Base-by-base conservation (phyloP, 1,140 invertebrate genomes). In the Habropoda laboriosa region DNA sequence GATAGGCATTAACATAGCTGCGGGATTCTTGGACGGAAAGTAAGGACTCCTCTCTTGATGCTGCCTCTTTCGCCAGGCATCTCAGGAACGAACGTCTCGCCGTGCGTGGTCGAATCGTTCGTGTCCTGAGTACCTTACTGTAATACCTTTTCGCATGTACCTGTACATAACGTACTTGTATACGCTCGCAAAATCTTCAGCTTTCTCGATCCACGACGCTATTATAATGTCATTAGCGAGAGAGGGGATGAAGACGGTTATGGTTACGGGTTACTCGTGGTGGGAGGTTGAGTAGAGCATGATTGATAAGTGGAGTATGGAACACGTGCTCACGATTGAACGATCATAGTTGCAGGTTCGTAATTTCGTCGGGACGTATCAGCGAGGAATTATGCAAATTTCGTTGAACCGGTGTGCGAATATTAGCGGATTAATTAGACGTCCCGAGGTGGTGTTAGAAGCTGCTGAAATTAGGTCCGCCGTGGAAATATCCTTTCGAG, bases 11-110 rank as follows among this genome's bases (percentile, higher is more conserved):
- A 70, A 58, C 74, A 40, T 58, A 58, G 40, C 42, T 40, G 16
- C 49, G 21, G 35, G 27, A 80, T 80, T 80, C 71, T 66, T 66
- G 13, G 35, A 12, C 71, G 63, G 61, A 80, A 80, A 80, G 78
- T 80, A 80, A 80, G 53, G 42, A 57, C 40, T 61, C 67, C 45
- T 74, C 42, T 47, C 13, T 30, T 3, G 71, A 5, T n/a, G n/a
- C 10, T 66, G 21, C 47, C 35, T 67, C 24, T 49, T 70, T 24
- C 35, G 5, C 38, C 16, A 47, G n/a, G 70, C n/a, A 79, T 79
- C 47, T 40, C 6, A 16, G 16, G 49, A 79, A 79, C 70, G 70
- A 73, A 8, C 27, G 49, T 53, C n/a, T 61, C 71, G 49, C 68
- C 32, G 32, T 75, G 47, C 55, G 70, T 73, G 40, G n/a, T 49